Evolutionary conservation across 2,113 vertebrate genomes (phyloP), one percentile per base, ranked within the genome.

Genomic region (Tyto alba): DNA sequence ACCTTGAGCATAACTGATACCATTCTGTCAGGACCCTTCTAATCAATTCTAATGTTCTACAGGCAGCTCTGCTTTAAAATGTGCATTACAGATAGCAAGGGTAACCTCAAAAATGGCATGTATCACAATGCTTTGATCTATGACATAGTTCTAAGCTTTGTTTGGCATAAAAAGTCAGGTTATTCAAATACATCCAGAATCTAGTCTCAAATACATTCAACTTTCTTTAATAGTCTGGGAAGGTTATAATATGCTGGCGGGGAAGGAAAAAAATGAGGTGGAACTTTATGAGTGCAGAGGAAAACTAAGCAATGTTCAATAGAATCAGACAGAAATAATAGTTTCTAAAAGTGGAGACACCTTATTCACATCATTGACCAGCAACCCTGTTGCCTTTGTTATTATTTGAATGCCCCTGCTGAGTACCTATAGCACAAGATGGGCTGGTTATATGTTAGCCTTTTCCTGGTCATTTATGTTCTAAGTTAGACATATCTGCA

Each of bases 21-120:
- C 0, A 0, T 77, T 84, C 41, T 69, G 15, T 36, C 30, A 45
- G 4, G 6, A 7, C 4, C 14, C 25, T 91, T 66, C 17, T 69
- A 62, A 62, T 66, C 5, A n/a, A 23, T 79, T 72, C 18, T 47
- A 66, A 71, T 14, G 6, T 60, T 53, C 12, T 63, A 40, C 14
- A 9, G 73, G 11, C 4, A 53, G 23, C 18, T 38, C 16, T 60
- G 6, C 5, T 62, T 85, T 43, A 41, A 73, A 87, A 74, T 19
- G 4, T 59, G 19, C 13, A 32, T 18, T 32, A 11, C 32, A 94
- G 19, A 63, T 13, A 48, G n/a, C 21, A 88, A 84, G 10, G 8
- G 3, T 34, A 57, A 71, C 6, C 6, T 67, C 18, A 82, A 66
- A 90, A 73, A 23, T 22, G 8, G 3, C 1, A 0, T 40, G 12